Base-by-base conservation (phyloP, 2,888 invertebrate genomes). In the Phengaris arion region DNA sequence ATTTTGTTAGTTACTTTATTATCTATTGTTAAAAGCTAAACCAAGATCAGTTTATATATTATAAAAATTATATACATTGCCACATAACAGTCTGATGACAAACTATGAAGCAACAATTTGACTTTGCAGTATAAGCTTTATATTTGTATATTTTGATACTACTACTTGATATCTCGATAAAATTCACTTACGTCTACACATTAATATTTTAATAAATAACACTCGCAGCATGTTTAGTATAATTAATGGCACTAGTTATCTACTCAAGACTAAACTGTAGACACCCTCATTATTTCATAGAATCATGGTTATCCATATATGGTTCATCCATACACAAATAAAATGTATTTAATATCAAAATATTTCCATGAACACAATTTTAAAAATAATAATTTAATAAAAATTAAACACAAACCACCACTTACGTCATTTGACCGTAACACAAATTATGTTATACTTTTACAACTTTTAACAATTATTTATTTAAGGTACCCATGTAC, bases 221-320 rank as follows among this genome's bases (percentile, higher is more conserved):
- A 81, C 82, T 81, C 79, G 79, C 78, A 79, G 79, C 79, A 78
- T 74, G 81, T 78, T 82, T 83, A 84, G 81, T 83, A 88, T 89
- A 88, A 88, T 85, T 88, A 88, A 91, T 91, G 91, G 90, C 91
- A 91, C 90, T 86, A 88, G 82, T 86, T 82, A 81, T 70, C 75
- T 76, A 76, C 75, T 75, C 83, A 88, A 89, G 89, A 88, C 89
- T 80, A 77, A 74, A 74, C 57, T 70, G 64, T 76, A 55, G 75
- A 45, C 64, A 64, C 35, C 64, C 35, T 64, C 6, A 35, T 64
- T 45, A 6, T 45, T 64, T 35, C 64, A 35, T 64, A 35, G 35
- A 35, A 35, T n/a, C n/a, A 64, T 35, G 22, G n/a, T n/a, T n/a
- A n/a, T n/a, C n/a, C n/a, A n/a, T n/a, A n/a, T n/a, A n/a, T n/a